Percentiles rank a stretch among this genome's conserved stretches.
phyloP scores from a whole-genome alignment of 2,113 vertebrate genomes.

The Catagonus wagneri region DNA sequence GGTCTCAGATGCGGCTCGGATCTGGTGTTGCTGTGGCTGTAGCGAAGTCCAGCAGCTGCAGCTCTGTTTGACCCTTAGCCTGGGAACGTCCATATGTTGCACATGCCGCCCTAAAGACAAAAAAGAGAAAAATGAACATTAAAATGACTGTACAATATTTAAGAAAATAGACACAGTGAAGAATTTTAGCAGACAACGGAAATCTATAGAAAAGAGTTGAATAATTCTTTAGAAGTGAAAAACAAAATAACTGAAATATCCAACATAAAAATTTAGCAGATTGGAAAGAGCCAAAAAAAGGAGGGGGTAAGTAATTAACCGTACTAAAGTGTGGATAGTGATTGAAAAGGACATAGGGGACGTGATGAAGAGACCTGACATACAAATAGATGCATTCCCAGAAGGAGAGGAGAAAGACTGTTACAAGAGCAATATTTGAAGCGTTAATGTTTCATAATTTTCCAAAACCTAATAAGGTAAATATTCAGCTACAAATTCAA shows the following conservation, averaged over 20 bases:
- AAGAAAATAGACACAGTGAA: background rate
- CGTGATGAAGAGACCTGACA: background rate
- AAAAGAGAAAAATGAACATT: background rate
- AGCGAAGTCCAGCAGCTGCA: too few relatives aligned
- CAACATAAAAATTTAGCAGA: background rate
- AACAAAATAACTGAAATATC: background rate
- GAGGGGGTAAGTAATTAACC: background rate
- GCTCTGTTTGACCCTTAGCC: too few relatives aligned
- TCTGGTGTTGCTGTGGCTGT: too few relatives aligned
- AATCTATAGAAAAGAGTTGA: background rate
- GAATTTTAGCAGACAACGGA: background rate
- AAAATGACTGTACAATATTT: background rate
- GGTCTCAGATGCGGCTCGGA: too few relatives aligned
- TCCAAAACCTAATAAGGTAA: background rate
- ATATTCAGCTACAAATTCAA: background rate
- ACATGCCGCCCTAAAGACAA: too few relatives aligned
- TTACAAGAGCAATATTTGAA: background rate
- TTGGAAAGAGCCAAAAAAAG: background rate
- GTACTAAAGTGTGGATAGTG: background rate
- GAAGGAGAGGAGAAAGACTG: background rate
- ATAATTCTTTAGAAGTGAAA: constrained; percentile 8
- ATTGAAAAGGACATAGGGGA: background rate
- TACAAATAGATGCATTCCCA: background rate
- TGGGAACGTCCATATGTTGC: too few relatives aligned
- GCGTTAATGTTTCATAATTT: background rate